Conservation (phyloP, 2,113 vertebrate genomes). For the Heterocephalus glaber region DNA sequence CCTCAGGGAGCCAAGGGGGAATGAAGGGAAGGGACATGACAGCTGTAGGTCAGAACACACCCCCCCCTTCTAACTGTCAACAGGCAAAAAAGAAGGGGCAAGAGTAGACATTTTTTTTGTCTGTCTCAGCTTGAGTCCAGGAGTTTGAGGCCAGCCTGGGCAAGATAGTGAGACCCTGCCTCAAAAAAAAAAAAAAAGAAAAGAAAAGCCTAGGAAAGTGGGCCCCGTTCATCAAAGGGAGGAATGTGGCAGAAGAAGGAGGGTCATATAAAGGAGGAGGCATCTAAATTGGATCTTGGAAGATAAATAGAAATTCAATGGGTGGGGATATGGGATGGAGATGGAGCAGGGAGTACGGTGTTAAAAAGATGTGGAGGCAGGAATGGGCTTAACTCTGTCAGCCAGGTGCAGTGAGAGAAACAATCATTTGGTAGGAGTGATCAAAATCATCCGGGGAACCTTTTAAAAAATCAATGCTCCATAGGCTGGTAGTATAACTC, state of each 20-base stretch:
- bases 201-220: too few species aligned
- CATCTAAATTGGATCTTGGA: constrained; percentile 16
- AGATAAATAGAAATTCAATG: constrained; percentile 34
- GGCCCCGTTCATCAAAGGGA: not conserved
- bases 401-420: not conserved
- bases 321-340: not conserved
- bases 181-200: not conserved
- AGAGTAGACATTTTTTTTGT: not conserved
- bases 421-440: not conserved
- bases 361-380: constrained; percentile 15
- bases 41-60: not conserved
- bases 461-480: not conserved
- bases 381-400: not conserved
- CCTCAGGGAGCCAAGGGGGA: not conserved
- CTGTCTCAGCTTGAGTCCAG: not conserved
- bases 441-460: not conserved
- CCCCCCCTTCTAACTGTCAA: not conserved
- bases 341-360: not conserved
- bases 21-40: not conserved
- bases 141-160: not conserved
- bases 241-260: not conserved
- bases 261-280: not conserved
- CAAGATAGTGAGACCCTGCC: not conserved
- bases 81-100: not conserved
- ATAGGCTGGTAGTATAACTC: not conserved